Evolutionary conservation across 2,113 vertebrate genomes (phyloP), one percentile per base, ranked within the genome.

Genomic region (Electrona antarctica): DNA sequence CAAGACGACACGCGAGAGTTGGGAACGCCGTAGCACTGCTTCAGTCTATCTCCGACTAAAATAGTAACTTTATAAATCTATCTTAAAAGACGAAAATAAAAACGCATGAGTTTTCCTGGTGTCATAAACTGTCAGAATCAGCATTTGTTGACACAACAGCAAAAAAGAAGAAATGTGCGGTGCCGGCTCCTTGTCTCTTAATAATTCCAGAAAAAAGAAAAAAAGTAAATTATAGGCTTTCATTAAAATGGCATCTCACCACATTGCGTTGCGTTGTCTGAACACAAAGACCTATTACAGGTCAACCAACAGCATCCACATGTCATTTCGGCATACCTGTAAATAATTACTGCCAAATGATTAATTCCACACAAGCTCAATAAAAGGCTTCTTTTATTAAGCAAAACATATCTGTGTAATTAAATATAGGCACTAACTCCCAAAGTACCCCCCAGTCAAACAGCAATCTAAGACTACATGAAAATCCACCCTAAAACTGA

Each of bases 401-500:
- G 28, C 29, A 46, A 33, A 60, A 51, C 13, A 49, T 48, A 45
- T 13, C 65, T 13, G 56, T 33, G 52, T 69, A 71, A 79, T 71
- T 74, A 77, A 49, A 68, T 77, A 58, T 60, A 52, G 62, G 15
- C 7, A 28, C 52, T 72, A 54, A 69, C 60, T 56, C 50, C 63
- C 13, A 13, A 54, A 10, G 46, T 57, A 68, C 60, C 56, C 75
- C 64, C 67, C 33, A 52, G 60, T 67, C 52, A 58, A 60, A 84
- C 75, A 72, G 67, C 55, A 63, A 68, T 80, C 71, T 65, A 64
- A 67, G 73, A 61, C 60, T 2, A 7, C 48, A 61, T 65, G 33
- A 66, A 69, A 74, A 55, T 51, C 56, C 45, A 66, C 8, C 50
- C 45, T 47, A 12, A 54, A 54, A 54, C 51, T 15, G 6, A 57